phyloP scores from a whole-genome alignment of 2,113 vertebrate genomes.

The Saccopteryx bilineata region DNA sequence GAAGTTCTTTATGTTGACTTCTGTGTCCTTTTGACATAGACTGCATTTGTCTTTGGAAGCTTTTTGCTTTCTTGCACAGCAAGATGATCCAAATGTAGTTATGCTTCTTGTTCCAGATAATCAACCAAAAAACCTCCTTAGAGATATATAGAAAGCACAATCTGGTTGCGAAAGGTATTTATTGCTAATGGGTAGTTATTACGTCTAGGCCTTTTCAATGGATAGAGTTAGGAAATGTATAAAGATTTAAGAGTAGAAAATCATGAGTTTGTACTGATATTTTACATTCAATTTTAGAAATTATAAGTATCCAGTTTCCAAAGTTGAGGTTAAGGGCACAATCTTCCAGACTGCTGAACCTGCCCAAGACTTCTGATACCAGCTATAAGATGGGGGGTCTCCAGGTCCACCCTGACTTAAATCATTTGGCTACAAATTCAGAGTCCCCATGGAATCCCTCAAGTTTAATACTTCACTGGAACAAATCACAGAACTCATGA shows the following conservation, averaged over 20 bases:
- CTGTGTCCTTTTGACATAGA: background rate
- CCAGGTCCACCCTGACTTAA: background rate
- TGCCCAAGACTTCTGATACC: background rate
- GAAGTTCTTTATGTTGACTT: background rate
- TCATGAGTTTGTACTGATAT: background rate
- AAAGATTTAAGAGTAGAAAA: constrained; percentile 18
- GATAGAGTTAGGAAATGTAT: background rate
- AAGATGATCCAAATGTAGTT: background rate
- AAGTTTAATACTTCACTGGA: background rate
- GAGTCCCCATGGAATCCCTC: background rate
- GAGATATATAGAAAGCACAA: background rate
- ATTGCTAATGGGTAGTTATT: background rate
- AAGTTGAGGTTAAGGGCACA: background rate
- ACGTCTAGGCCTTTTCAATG: background rate
- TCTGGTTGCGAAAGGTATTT: background rate
- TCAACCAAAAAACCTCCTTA: background rate
- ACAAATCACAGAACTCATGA: background rate
- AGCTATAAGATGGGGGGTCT: background rate
- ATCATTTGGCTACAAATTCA: background rate
- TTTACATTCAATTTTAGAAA: constrained; percentile 31
- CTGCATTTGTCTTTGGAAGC: background rate
- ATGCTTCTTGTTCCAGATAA: background rate
- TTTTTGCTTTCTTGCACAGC: background rate
- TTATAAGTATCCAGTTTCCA: background rate
- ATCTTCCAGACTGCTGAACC: background rate